Conservation (phyloP, 2,888 invertebrate species). For the Drosophila phalerata region DNA sequence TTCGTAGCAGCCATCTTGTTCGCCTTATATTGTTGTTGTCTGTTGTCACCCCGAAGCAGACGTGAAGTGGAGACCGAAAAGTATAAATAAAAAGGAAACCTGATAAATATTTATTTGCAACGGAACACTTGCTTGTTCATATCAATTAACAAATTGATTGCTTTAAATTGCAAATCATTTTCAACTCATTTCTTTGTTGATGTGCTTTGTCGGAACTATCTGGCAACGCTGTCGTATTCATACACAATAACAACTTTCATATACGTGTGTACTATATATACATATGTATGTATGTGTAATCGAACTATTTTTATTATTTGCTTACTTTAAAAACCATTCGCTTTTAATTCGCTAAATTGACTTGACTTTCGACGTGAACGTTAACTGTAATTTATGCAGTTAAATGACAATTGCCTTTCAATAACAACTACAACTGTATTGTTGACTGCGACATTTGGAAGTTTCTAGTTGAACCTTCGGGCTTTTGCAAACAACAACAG, state of each 20-base stretch:
- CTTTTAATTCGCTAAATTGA: slow-evolving; percentile 29
- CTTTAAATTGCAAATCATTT: slow-evolving; percentile 24
- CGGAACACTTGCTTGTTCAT: slow-evolving; percentile 2
- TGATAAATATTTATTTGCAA: slow-evolving; percentile 39
- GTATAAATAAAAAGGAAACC: slow-evolving; percentile 25
- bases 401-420: slow-evolving; percentile 10
- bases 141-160: slow-evolving; percentile 35
- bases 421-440: slow-evolving; percentile 20
- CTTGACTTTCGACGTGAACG: slow-evolving; percentile 17
- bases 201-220: slow-evolving; percentile 15
- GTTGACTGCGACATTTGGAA: slow-evolving; percentile 20
- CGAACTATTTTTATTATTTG: slow-evolving; percentile 15
- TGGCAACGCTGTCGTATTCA: slow-evolving; percentile 42
- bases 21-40: slow-evolving; percentile 23
- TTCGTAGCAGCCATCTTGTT: slow-evolving; percentile 62
- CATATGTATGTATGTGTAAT: background rate
- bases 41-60: slow-evolving; percentile 27
- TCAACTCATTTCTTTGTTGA: slow-evolving; percentile 36
- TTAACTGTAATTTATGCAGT: slow-evolving; percentile 28
- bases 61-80: slow-evolving; percentile 34
- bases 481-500: slow-evolving; percentile 38
- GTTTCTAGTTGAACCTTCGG: slow-evolving; percentile 40
- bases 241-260: slow-evolving; percentile 11
- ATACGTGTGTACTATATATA: background rate
- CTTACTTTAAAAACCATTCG: slow-evolving; percentile 25